Conservation (phyloP, 1,140 invertebrate genomes). For the Coptotermes formosanus region DNA sequence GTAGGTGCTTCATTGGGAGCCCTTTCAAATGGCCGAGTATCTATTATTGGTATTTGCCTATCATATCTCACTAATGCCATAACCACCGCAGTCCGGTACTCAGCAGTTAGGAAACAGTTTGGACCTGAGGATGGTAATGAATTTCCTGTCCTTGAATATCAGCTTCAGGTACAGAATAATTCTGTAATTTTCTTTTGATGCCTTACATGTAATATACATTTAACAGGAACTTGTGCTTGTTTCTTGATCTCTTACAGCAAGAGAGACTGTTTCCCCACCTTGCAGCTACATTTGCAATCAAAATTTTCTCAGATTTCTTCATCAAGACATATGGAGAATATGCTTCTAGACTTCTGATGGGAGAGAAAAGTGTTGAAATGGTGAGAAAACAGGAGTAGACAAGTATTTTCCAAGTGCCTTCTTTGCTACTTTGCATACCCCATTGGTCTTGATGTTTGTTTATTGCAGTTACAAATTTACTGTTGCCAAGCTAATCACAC, state of each 20-base stretch:
- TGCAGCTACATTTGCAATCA: conserved; percentile 67
- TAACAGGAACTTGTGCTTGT: background rate
- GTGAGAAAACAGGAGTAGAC: background rate
- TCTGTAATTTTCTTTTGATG: background rate
- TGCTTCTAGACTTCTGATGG: background rate
- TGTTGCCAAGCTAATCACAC: too few species aligned
- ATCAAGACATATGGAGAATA: conserved; percentile 44
- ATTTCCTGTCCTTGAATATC: conserved; percentile 79
- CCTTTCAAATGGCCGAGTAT: conserved; percentile 71
- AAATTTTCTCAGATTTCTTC: conserved; percentile 64
- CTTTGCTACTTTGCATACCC: too few species aligned
- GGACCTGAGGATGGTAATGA: conserved; percentile 60
- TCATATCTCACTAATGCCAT: conserved; percentile 65
- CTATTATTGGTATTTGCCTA: conserved; percentile 69
- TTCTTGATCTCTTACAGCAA: conserved; percentile 57
- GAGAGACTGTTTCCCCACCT: conserved; percentile 78
- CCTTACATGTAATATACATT: background rate
- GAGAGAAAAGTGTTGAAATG: conserved; percentile 8
- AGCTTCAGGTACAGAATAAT: conserved; percentile 63
- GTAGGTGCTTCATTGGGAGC: conserved; percentile 58
- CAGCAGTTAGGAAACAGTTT: conserved; percentile 78
- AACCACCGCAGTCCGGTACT: conserved; percentile 79
- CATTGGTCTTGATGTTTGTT: too few species aligned
- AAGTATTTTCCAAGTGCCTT: too few species aligned
- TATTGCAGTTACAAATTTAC: too few species aligned